Evolutionary conservation across 2,888 invertebrate genomes (phyloP).

Genomic region (Troglohyphantes excavatus): DNA sequence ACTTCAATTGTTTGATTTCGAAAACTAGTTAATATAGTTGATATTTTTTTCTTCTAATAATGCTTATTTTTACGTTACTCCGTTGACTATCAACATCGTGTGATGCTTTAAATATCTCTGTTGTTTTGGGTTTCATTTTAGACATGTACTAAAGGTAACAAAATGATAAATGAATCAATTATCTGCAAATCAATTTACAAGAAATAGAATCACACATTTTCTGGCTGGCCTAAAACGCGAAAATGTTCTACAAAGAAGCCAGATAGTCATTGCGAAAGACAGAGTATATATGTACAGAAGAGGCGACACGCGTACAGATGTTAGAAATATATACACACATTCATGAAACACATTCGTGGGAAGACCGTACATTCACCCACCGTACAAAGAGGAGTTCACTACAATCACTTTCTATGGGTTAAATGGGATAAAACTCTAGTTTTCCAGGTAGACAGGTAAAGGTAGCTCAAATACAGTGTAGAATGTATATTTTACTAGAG

Average conservation of each 20-base stretch:
- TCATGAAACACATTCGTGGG: conserved; percentile 56
- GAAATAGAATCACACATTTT: conserved; percentile 64
- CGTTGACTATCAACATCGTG: background rate
- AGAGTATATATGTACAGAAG: conserved; percentile 69
- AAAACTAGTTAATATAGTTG: too few species aligned
- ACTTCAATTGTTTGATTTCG: too few species aligned
- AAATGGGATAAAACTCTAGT: background rate
- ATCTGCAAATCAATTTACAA: conserved; percentile 59
- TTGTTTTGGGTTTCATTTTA: conserved; percentile 62
- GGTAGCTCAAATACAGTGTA: too few species aligned
- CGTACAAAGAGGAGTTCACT: conserved; percentile 39
- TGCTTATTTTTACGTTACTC: background rate
- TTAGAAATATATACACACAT: conserved; percentile 76
- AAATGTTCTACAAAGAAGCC: conserved; percentile 98
- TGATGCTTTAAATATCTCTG: conserved; percentile 65
- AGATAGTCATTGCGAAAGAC: conserved; percentile 92
- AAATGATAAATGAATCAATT: conserved; percentile 53
- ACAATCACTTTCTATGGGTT: conserved; percentile 7
- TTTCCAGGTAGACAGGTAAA: background rate
- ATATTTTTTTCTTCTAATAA: too few species aligned
- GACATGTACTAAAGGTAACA: conserved; percentile 49
- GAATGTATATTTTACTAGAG: too few species aligned
- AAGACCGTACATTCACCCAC: conserved; percentile 57
- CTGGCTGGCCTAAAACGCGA: conserved; percentile 85
- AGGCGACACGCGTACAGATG: conserved; percentile 65